Conservation (phyloP, 2,797 vertebrate genomes). For the Huso huso region DNA sequence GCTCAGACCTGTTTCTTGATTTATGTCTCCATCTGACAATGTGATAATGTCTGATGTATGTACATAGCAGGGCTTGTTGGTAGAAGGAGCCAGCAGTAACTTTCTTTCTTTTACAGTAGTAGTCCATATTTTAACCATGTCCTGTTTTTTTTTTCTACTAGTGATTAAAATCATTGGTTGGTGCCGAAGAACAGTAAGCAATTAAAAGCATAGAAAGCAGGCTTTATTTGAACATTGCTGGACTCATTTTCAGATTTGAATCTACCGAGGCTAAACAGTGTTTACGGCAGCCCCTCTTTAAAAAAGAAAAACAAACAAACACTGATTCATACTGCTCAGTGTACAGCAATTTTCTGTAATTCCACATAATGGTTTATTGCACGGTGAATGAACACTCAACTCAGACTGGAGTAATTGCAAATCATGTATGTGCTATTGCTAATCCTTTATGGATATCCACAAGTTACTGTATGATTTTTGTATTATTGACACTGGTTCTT, state of each 20-base stretch:
- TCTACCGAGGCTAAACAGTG: background rate
- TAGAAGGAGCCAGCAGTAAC: background rate
- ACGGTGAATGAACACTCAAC: too few relatives aligned
- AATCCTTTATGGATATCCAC: too few relatives aligned
- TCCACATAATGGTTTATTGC: too few relatives aligned
- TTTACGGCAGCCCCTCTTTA: too few relatives aligned
- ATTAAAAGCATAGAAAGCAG: background rate
- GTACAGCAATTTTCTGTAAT: too few relatives aligned
- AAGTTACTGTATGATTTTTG: too few relatives aligned
- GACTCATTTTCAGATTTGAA: background rate
- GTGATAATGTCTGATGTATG: conserved; percentile 32
- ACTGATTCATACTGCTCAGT: too few relatives aligned
- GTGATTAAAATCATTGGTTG: background rate
- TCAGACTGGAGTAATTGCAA: too few relatives aligned
- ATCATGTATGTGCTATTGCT: too few relatives aligned
- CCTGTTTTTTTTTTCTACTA: background rate
- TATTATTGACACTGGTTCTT: too few relatives aligned
- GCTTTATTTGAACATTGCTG: background rate
- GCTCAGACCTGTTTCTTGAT: conserved; percentile 26
- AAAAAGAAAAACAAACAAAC: too few relatives aligned
- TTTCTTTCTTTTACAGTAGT: background rate
- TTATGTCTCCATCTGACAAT: conserved; percentile 34
- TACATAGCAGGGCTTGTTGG: background rate
- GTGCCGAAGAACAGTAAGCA: background rate
- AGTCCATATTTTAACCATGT: background rate